Conservation (phyloP, 2,797 vertebrate species). For the Neosalanx taihuensis region DNA sequence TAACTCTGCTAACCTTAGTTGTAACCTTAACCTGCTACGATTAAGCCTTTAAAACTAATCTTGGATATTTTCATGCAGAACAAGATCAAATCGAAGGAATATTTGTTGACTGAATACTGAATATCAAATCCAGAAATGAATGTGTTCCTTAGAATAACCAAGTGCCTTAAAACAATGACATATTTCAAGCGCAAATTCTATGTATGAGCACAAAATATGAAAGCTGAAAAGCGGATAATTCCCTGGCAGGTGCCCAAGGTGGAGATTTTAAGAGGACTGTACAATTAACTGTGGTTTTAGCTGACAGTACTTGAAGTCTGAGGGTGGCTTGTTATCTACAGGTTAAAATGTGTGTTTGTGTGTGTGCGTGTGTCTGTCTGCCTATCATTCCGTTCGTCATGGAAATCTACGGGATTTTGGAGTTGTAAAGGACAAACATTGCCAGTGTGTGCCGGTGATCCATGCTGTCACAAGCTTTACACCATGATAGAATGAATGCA, state of each 20-base stretch:
- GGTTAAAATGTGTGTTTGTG: not conserved
- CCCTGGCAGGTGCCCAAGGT: slow-evolving; percentile 31
- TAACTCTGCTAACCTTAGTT: not conserved
- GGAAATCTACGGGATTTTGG: not conserved
- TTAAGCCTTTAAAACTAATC: not conserved
- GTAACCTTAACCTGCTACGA: not conserved
- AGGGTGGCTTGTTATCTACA: slow-evolving; percentile 11
- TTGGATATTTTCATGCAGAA: slow-evolving; percentile 2
- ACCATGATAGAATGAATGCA: slow-evolving; percentile 30
- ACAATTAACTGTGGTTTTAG: slow-evolving; percentile 45
- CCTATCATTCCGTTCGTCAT: not conserved
- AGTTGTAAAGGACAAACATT: not conserved
- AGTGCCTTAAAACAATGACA: not conserved
- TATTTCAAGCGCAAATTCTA: not conserved
- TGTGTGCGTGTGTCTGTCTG: not conserved
- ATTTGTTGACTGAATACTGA: not conserved
- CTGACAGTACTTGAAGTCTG: slow-evolving; percentile 25
- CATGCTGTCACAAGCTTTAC: slow-evolving; percentile 40
- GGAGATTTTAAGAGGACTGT: slow-evolving; percentile 31
- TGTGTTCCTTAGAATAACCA: slow-evolving; percentile 18
- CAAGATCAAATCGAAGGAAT: not conserved
- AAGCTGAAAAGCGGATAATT: slow-evolving; percentile 3
- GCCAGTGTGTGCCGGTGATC: slow-evolving; percentile 10
- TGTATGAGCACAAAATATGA: slow-evolving; percentile 27
- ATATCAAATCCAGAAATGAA: slow-evolving; percentile 6